phyloP scores from a whole-genome alignment of 2,113 vertebrate genomes.

The Alethe diademata region DNA sequence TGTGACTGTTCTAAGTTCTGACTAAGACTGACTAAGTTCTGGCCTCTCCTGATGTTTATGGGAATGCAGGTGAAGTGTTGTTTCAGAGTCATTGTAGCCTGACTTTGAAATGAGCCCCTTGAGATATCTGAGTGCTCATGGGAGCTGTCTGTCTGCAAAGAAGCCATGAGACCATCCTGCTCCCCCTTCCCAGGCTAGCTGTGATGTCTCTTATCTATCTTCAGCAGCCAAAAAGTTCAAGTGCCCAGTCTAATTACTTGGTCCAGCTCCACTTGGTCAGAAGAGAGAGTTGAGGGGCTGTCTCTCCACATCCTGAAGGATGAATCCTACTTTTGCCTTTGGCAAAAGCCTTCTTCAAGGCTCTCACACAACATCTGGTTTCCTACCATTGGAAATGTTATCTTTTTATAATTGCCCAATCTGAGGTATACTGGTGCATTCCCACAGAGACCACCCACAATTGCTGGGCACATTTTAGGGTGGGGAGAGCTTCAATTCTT shows the following conservation, averaged over 20 bases:
- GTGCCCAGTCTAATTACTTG: background rate
- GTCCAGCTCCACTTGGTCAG: background rate
- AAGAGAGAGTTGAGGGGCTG: background rate
- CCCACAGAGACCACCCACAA: background rate
- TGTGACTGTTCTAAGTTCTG: too few relatives aligned
- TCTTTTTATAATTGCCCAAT: background rate
- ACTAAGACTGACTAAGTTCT: background rate
- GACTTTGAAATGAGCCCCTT: background rate
- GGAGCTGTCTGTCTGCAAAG: background rate
- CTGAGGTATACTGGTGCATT: background rate
- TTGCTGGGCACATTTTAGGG: background rate
- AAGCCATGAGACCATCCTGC: background rate
- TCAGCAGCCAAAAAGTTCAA: background rate
- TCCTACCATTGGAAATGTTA: background rate
- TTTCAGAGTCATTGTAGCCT: background rate
- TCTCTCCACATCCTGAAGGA: background rate
- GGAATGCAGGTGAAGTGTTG: background rate
- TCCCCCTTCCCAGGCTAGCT: background rate
- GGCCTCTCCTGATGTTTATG: background rate
- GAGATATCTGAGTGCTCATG: background rate
- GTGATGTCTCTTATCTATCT: background rate
- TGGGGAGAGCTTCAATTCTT: background rate
- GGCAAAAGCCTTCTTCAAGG: background rate
- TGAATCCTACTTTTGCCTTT: background rate
- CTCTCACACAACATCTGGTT: background rate